Conservation (phyloP, 2,113 vertebrate genomes). For the Microcebus tavaratra region DNA sequence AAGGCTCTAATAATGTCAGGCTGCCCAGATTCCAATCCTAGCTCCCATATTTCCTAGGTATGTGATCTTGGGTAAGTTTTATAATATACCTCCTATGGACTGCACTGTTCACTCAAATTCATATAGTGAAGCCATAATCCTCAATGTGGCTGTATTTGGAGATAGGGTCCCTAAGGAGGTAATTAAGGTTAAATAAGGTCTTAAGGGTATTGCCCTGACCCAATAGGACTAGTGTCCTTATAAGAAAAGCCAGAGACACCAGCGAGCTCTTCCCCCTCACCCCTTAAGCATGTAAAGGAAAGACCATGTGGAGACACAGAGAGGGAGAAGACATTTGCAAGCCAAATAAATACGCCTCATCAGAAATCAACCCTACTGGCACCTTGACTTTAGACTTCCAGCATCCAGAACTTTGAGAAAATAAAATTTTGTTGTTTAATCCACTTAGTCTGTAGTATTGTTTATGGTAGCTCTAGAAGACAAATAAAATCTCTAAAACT, state of each 20-base stretch:
- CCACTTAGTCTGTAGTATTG: background rate
- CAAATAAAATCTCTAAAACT: background rate
- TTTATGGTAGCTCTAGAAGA: background rate
- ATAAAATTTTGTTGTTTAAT: background rate
- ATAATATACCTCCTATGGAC: background rate
- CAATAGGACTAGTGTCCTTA: background rate
- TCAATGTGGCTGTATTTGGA: background rate
- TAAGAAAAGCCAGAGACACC: background rate
- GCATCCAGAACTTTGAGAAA: background rate
- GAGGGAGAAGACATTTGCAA: background rate
- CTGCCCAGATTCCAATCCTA: background rate
- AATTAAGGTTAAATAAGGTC: background rate
- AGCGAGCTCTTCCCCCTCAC: no score
- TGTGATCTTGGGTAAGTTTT: background rate
- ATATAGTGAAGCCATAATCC: background rate
- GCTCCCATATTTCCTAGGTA: background rate
- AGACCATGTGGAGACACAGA: background rate
- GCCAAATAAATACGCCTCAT: background rate
- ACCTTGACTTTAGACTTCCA: background rate
- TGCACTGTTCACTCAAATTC: background rate
- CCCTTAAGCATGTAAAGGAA: accelerated
- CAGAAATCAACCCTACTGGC: background rate
- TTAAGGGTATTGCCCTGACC: background rate
- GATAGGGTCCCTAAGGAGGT: background rate
- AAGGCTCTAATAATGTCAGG: background rate